These are phyloP conservation scores for Drosophila pseudotalamancana DNA, from an alignment of 2,888 invertebrate genomes.

Conservation along the genomic window DNA sequence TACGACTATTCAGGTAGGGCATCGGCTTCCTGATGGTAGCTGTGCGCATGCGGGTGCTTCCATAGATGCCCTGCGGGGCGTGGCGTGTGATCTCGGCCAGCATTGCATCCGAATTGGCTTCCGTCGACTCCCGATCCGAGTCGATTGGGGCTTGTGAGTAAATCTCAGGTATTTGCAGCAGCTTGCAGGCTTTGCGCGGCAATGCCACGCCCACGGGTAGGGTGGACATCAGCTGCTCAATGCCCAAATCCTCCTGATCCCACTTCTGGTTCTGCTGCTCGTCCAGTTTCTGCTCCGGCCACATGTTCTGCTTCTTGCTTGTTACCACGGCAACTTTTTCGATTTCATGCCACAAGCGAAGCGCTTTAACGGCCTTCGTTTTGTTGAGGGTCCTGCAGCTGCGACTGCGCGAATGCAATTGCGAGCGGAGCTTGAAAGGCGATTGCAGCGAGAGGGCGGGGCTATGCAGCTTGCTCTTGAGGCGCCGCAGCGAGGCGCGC, in stretches of 20 bases:
- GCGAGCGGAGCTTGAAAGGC: slow-evolving; percentile 79
- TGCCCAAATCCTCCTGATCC: slow-evolving; percentile 49
- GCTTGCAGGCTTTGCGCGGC: slow-evolving; percentile 82
- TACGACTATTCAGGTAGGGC: slow-evolving; percentile 82
- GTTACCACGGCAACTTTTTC: slow-evolving; percentile 62
- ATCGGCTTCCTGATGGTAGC: slow-evolving; percentile 81
- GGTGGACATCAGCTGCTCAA: slow-evolving; percentile 79
- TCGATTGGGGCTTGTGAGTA: slow-evolving; percentile 58
- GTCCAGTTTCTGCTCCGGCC: neutral
- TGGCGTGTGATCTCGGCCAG: slow-evolving; percentile 59
- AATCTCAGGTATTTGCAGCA: slow-evolving; percentile 81
- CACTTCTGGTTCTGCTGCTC: neutral
- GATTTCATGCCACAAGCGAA: slow-evolving; percentile 65
- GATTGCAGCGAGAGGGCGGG: slow-evolving; percentile 72
- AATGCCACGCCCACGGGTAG: slow-evolving; percentile 73
- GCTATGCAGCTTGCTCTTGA: slow-evolving; percentile 86
- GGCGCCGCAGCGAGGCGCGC: slow-evolving; percentile 88
- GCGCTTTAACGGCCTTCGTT: slow-evolving; percentile 54
- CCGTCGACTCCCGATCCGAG: slow-evolving; percentile 53
- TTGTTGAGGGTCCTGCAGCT: slow-evolving; percentile 48
- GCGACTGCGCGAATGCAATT: slow-evolving; percentile 64
- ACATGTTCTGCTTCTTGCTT: slow-evolving; percentile 37
- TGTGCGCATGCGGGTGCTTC: slow-evolving; percentile 78
- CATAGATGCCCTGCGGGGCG: slow-evolving; percentile 73
- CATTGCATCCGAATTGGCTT: slow-evolving; percentile 21